Base-by-base conservation (phyloP, 2,888 invertebrate genomes). In the Ormyrus rosae region DNA sequence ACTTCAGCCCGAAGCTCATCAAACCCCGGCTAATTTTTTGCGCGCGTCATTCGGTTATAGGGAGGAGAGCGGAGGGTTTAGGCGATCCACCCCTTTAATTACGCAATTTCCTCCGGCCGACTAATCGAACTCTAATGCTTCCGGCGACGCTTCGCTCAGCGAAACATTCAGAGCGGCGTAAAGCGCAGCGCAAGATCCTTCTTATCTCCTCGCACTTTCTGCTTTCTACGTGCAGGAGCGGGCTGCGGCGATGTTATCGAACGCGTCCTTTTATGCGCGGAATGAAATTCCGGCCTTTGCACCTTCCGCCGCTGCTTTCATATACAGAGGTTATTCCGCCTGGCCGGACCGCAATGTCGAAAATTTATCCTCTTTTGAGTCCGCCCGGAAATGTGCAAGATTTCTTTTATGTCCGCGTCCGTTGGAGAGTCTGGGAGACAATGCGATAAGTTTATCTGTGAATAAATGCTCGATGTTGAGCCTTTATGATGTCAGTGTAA, bases 191-290 rank as follows among this genome's bases (percentile, higher is more conserved):
- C 56, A 70, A 63, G 71, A 78, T n/a, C 64, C 64, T 70, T 19
- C 19, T 77, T 77, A 77, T 77, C 77, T 65, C 74, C 61, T 51
- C 48, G 64, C 63, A 13, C 58, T 77, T 65, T 71, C 77, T 71
- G 55, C 77, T 70, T 71, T 71, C 65, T 65, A 67, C 67, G 67
- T 74, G 19, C 19, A 19, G 19, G 19, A 19, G 65, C 56, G 58
- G 65, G 56, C 11, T 19, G 48, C 56, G 2, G 69, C 65, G 50
- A 74, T 67, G 50, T 45, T 74, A 67, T 65, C 65, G 67, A 61
- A 10, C 34, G 67, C 51, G 68, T 73, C 61, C 77, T 64, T 77
- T 77, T 77, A 71, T 58, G 64, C 63, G 63, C 10, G 51, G 70
- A 64, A 78, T 78, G 77, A 71, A 78, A 71, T 71, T 71, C 65